Evolutionary conservation across 2,888 invertebrate species (phyloP).

Genomic region (Antitype chi): DNA sequence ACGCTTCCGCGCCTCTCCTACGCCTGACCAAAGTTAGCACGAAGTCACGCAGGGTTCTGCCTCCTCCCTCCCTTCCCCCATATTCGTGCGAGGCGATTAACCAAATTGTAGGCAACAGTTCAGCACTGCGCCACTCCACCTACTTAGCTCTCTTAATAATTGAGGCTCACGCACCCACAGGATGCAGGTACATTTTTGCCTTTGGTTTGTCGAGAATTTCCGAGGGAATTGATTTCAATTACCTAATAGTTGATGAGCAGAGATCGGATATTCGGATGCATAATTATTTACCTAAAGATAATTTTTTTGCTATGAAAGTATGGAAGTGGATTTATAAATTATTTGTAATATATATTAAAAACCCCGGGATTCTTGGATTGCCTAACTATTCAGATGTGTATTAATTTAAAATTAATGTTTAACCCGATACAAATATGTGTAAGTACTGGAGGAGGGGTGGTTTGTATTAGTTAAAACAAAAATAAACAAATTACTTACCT

Average conservation of each 20-base stretch:
- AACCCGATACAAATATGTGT: no score
- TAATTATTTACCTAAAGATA: no score
- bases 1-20: slow-evolving; percentile 44
- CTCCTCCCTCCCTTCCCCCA: slow-evolving; percentile 39
- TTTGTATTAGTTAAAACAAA: no score
- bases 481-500: no score
- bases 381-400: no score
- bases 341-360: no score
- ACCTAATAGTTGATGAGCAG: not conserved
- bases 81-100: slow-evolving; percentile 79
- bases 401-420: no score
- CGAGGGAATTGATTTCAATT: slow-evolving; percentile 18
- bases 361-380: no score
- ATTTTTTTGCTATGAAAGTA: no score
- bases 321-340: no score
- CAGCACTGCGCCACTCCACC: slow-evolving; percentile 77
- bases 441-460: no score
- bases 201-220: slow-evolving; percentile 38
- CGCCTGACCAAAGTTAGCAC: slow-evolving; percentile 68
- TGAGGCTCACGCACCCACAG: slow-evolving; percentile 62
- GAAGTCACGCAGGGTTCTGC: slow-evolving; percentile 76
- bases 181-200: slow-evolving; percentile 58
- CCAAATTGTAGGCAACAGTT: slow-evolving; percentile 82
- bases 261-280: no score
- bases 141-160: slow-evolving; percentile 69